Evolutionary conservation across 2,888 invertebrate species (phyloP), one percentile per base, ranked within the genome.

Genomic region (Ophion slaviceki): DNA sequence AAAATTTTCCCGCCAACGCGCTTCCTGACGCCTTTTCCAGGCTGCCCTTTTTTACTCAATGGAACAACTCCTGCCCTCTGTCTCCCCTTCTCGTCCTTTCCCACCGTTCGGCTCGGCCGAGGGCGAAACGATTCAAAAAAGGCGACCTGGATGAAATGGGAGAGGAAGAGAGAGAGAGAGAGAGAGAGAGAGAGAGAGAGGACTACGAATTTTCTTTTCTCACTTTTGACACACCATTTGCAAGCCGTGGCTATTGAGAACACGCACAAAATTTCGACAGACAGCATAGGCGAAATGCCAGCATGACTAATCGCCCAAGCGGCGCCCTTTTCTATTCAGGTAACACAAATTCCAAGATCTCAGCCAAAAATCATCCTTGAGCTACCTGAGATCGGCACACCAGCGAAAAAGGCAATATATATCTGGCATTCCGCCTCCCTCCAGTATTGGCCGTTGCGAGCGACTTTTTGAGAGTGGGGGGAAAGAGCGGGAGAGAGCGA

Each of bases 261-360:
- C n/a, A 86, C 77, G 77, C 84, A 86, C 85, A 71, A 79, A 84
- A 82, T 87, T 85, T 81, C 86, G 77, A n/a, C 45, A 57, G 57
- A 20, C 40, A 40, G 57, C 28, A 24, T 14, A 40, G 45, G 72
- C 78, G 78, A 77, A 83, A 62, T 76, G 80, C 83, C 85, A 78
- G 83, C 86, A 66, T 86, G 80, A 86, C 86, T 86, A 85, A 86
- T 87, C 78, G 84, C 84, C 85, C 84, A 83, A 87, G 86, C 87
- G 87, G 82, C 86, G 85, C 87, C 87, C 84, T 89, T 84, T 82
- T 53, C 82, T 88, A 87, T 90, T 90, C 87, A 89, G 88, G 85
- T 88, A 87, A 32, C 75, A 67, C 59, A 24, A 61, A 80, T 77
- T 79, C 66, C 62, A 66, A 80, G 32, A 61, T 47, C 67, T 57